Evolutionary conservation across 2,113 vertebrate species (phyloP).

Genomic region (Paedocypris sp.): DNA sequence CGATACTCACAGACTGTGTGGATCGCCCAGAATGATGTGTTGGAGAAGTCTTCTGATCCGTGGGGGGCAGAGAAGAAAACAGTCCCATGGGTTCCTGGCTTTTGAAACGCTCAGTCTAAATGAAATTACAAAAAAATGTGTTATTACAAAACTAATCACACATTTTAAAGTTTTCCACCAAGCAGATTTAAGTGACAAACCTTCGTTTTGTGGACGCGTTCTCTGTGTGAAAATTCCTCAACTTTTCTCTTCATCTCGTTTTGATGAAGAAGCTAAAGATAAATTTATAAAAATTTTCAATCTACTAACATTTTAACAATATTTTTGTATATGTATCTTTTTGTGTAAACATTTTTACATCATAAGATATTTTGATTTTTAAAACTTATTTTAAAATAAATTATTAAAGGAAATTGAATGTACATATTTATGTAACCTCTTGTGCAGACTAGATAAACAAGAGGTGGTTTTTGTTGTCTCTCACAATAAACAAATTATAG

Average conservation of each 20-base stretch:
- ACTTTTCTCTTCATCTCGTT: slow-evolving; percentile 67
- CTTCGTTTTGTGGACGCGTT: slow-evolving; percentile 65
- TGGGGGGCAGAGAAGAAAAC: slow-evolving; percentile 66
- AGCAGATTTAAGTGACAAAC: slow-evolving; percentile 51
- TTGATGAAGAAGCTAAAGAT: slow-evolving; percentile 70
- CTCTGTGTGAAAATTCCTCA: slow-evolving; percentile 61
- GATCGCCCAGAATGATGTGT: slow-evolving; percentile 43
- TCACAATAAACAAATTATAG: too few relatives aligned
- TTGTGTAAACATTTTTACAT: too few relatives aligned
- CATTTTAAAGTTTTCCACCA: too few relatives aligned
- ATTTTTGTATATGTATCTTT: slow-evolving; percentile 6
- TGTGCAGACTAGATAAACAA: too few relatives aligned
- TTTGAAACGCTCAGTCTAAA: slow-evolving; percentile 59
- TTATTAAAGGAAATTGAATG: too few relatives aligned
- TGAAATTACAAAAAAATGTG: slow-evolving; percentile 32
- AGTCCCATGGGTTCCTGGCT: slow-evolving; percentile 45
- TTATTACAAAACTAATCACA: too few relatives aligned
- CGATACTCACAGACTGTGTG: slow-evolving; percentile 62
- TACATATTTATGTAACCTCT: too few relatives aligned
- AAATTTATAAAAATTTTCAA: too few relatives aligned
- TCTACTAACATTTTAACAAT: too few relatives aligned
- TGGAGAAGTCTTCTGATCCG: slow-evolving; percentile 40
- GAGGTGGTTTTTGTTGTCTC: too few relatives aligned
- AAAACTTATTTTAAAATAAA: too few relatives aligned
- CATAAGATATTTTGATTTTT: too few relatives aligned